Conservation (phyloP, 2,797 vertebrate genomes). For the Octomys mimax region DNA sequence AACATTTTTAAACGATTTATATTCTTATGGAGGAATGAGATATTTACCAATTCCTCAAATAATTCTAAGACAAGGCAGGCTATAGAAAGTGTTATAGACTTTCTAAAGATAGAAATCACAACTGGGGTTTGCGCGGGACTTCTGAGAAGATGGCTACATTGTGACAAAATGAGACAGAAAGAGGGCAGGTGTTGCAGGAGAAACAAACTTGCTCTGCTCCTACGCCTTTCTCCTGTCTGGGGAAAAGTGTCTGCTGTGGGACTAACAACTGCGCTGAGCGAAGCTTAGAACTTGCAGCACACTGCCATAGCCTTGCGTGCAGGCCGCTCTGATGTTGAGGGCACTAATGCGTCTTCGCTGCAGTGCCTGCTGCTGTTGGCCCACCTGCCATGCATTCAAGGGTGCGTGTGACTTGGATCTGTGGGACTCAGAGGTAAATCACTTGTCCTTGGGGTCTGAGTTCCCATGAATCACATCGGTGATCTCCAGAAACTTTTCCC, state of each 20-base stretch:
- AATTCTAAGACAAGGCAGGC: neutral
- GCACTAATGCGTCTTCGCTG: neutral
- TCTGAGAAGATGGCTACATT: neutral
- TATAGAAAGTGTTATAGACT: neutral
- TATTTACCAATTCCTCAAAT: neutral
- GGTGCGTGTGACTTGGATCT: conserved; percentile 1
- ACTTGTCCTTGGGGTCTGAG: neutral
- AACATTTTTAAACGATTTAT: neutral
- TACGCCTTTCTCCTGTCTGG: neutral
- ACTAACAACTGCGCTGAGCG: neutral
- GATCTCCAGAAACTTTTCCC: neutral
- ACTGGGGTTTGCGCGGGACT: neutral
- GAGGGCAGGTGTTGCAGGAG: neutral
- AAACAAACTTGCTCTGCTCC: neutral
- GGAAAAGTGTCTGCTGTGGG: neutral
- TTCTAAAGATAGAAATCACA: neutral
- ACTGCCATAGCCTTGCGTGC: neutral
- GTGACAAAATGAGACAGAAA: neutral
- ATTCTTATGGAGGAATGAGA: neutral
- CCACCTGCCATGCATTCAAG: neutral
- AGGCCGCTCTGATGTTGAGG: neutral
- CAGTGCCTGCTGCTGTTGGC: neutral
- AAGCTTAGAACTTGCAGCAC: neutral
- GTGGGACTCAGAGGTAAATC: conserved; percentile 24
- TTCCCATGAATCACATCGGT: neutral